Conservation (phyloP, 2,888 invertebrate species). For the Abrostola tripartita region DNA sequence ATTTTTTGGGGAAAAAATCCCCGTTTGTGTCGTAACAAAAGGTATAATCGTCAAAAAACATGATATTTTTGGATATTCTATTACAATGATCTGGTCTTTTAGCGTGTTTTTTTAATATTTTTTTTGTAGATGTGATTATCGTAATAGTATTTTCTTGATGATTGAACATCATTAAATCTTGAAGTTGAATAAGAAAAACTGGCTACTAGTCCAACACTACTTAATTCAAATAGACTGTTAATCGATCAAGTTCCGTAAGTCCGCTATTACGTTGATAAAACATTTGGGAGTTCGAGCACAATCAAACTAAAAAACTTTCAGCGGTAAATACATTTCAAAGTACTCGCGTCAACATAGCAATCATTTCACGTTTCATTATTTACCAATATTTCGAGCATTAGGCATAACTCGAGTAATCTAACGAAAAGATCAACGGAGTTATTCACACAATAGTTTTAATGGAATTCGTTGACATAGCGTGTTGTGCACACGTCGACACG, state of each 20-base stretch:
- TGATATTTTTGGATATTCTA: conserved; percentile 42
- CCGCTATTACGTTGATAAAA: too few species aligned
- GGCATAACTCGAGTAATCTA: conserved; percentile 2
- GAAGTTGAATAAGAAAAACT: too few species aligned
- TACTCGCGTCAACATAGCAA: too few species aligned
- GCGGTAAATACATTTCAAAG: too few species aligned
- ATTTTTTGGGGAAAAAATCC: conserved; percentile 46
- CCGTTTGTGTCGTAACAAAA: conserved; percentile 35
- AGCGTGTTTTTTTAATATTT: conserved; percentile 16
- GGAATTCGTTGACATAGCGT: conserved; percentile 22
- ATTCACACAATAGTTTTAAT: conserved; percentile 25
- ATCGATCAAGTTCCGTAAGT: too few species aligned
- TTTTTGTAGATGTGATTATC: conserved; percentile 14
- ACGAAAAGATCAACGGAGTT: conserved; percentile 16
- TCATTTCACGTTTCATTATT: too few species aligned
- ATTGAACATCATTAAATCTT: background rate
- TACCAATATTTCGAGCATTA: too few species aligned
- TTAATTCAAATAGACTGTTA: too few species aligned
- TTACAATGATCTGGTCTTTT: conserved; percentile 14
- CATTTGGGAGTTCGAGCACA: too few species aligned
- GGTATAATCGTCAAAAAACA: conserved; percentile 38
- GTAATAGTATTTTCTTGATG: conserved; percentile 9
- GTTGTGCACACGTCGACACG: conserved; percentile 9
- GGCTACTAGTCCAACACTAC: too few species aligned
- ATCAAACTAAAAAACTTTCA: too few species aligned